Base-by-base conservation (phyloP, 2,113 vertebrate genomes). In the Trichechus manatus region DNA sequence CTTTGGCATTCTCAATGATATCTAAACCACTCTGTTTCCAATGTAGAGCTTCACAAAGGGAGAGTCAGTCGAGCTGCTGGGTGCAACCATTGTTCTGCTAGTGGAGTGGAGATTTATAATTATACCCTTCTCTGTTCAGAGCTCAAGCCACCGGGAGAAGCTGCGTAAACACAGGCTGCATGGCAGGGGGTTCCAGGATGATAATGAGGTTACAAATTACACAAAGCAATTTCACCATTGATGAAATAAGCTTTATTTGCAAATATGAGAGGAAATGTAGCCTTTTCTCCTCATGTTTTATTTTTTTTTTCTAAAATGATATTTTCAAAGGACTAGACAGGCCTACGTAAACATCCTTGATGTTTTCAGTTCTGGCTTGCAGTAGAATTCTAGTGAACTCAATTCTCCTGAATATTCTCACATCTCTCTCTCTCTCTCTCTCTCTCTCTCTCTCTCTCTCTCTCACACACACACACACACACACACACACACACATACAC, bases 241-340 rank as follows among this genome's bases (percentile, higher is more conserved):
- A 89, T 87, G 63, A 86, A 93, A 59, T 66, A 83, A 74, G 68
- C 86, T 80, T 53, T 75, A 95, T 96, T 97, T 97, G 79, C 66
- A 97, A 96, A 93, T 96, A 75, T 11, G 53, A 59, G 47, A 86
- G 39, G 56, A 93, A 92, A 74, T 93, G 53, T 27, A 87, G 77
- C 77, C 80, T 47, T 89, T 82, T 84, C 31, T 63, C 81, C 63
- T 72, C 75, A 82, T 88, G 61, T 72, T 92, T 93, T 81, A 33
- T 85, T 95, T 82, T 64, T 79, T 36, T 92, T 93, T 89, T 78
- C 92, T 47, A 87, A 86, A 89, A 93, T 93, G 59, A 83, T 96
- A 95, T 91, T 94, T 93, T 94, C 83, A 93, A 91, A 90, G 53
- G 91, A 61, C 53, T 42, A 91, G 78, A 53, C 61, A 89, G 33